These are phyloP conservation scores for Erithacus rubecula DNA, from an alignment of 2,797 vertebrate genomes.

Conservation along the genomic window DNA sequence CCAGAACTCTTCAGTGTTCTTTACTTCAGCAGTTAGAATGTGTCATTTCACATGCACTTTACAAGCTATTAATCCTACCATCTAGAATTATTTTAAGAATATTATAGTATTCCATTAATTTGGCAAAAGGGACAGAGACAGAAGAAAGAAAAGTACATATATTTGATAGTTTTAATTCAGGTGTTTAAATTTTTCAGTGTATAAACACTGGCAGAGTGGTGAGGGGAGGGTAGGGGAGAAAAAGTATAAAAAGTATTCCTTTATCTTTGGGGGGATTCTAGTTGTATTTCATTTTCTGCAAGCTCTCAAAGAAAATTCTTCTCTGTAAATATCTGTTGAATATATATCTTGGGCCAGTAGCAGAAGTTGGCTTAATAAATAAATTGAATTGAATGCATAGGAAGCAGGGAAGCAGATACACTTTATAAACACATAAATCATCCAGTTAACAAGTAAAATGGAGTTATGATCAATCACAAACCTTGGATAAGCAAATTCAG, in stretches of 20 bases:
- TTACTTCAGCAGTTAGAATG: background rate
- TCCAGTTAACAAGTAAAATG: background rate
- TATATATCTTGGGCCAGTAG: background rate
- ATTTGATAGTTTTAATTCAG: background rate
- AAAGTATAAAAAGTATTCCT: background rate
- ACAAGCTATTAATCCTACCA: background rate
- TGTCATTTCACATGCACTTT: background rate
- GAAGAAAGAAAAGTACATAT: background rate
- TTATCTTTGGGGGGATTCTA: background rate
- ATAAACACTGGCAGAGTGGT: background rate
- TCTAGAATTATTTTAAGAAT: background rate
- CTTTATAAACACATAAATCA: constrained; percentile 33
- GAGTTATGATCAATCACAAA: constrained; percentile 5
- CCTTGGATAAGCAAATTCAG: background rate
- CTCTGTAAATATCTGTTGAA: background rate
- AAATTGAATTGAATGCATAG: background rate
- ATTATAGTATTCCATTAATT: background rate
- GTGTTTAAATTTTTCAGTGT: background rate
- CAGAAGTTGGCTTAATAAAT: background rate
- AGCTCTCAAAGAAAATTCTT: background rate
- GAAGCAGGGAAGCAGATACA: background rate
- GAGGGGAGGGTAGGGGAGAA: background rate
- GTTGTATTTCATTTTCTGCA: background rate
- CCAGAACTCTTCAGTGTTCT: background rate
- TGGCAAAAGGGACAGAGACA: background rate